Evolutionary conservation across 2,113 vertebrate genomes (phyloP).

Genomic region (Polypterus bichir): DNA sequence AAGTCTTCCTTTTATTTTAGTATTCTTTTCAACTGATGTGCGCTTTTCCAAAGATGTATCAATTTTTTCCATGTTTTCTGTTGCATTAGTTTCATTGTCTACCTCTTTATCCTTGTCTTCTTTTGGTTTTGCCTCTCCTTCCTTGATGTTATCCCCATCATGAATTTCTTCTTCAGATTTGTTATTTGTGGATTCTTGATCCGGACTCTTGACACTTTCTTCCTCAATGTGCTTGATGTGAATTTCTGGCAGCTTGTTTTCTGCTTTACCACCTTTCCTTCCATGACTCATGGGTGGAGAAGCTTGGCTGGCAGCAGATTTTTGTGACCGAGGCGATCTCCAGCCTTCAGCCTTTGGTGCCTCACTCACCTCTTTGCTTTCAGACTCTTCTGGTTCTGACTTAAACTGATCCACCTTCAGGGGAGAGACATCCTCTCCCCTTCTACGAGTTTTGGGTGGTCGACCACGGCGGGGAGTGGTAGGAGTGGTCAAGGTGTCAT

Average conservation of each 20-base stretch:
- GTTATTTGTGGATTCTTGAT: slow-evolving; percentile 12
- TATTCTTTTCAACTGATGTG: slow-evolving; percentile 51
- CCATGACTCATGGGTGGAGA: slow-evolving; percentile 37
- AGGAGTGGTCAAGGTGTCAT: slow-evolving; percentile 47
- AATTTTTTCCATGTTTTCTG: slow-evolving; percentile 26
- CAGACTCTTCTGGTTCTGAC: slow-evolving; percentile 52
- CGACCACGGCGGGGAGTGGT: slow-evolving; percentile 66
- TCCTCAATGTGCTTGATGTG: slow-evolving; percentile 33
- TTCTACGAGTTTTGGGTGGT: slow-evolving; percentile 76
- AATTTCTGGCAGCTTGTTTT: slow-evolving; percentile 42
- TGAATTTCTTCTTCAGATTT: slow-evolving; percentile 27
- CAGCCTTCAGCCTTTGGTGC: slow-evolving; percentile 46
- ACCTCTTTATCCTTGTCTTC: slow-evolving; percentile 46
- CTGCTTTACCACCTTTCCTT: slow-evolving; percentile 62
- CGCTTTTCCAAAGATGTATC: slow-evolving; percentile 53
- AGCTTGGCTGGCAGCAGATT: slow-evolving; percentile 42
- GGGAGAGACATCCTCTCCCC: slow-evolving; percentile 60
- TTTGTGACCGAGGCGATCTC: slow-evolving; percentile 66
- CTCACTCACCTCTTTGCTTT: slow-evolving; percentile 53
- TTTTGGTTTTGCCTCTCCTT: slow-evolving; percentile 26
- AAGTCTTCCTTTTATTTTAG: slow-evolving; percentile 69
- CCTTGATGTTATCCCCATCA: slow-evolving; percentile 41
- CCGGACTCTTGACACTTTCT: slow-evolving; percentile 25
- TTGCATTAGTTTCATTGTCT: slow-evolving; percentile 26
- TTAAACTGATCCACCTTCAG: slow-evolving; percentile 56